Percentiles rank a stretch among this genome's conserved stretches.
These are phyloP conservation scores for Salarias fasciatus DNA, from an alignment of 2,797 vertebrate genomes.

Conservation along the genomic window DNA sequence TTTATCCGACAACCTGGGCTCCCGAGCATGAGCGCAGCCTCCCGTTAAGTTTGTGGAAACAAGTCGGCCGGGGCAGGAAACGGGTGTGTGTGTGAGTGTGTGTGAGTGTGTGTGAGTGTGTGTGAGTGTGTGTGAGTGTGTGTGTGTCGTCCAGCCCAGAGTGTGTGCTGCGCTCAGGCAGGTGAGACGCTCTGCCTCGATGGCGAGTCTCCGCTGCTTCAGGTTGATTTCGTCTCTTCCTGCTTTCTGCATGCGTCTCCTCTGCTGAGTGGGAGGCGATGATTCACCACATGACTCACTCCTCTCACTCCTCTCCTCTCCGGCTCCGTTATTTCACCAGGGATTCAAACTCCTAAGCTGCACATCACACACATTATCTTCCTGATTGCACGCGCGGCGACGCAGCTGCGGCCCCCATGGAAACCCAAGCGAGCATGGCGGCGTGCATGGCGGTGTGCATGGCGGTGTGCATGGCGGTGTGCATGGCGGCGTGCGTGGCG, in stretches of 20 bases:
- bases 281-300: constrained; percentile 83
- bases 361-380: constrained; percentile 59
- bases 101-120: constrained; percentile 35
- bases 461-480: no score
- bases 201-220: constrained; percentile 27
- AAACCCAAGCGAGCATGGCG: constrained; percentile 10
- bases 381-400: constrained; percentile 35
- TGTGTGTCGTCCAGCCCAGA: constrained; percentile 36
- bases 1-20: constrained; percentile 16
- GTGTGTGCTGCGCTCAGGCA: constrained; percentile 35
- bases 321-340: constrained; percentile 64
- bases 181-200: constrained; percentile 55
- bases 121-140: constrained; percentile 25
- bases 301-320: constrained; percentile 65
- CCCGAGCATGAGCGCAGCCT: constrained; percentile 5
- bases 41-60: constrained; percentile 27
- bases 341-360: constrained; percentile 66
- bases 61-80: constrained; percentile 61
- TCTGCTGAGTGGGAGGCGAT: constrained; percentile 74
- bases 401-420: constrained; percentile 48
- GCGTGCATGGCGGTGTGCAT: no score
- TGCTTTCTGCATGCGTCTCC: constrained; percentile 60
- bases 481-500: no score
- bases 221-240: not conserved
- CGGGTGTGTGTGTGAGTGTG: constrained; percentile 50